These are phyloP conservation scores for Falco biarmicus DNA, from an alignment of 2,797 vertebrate genomes.

Conservation along the genomic window DNA sequence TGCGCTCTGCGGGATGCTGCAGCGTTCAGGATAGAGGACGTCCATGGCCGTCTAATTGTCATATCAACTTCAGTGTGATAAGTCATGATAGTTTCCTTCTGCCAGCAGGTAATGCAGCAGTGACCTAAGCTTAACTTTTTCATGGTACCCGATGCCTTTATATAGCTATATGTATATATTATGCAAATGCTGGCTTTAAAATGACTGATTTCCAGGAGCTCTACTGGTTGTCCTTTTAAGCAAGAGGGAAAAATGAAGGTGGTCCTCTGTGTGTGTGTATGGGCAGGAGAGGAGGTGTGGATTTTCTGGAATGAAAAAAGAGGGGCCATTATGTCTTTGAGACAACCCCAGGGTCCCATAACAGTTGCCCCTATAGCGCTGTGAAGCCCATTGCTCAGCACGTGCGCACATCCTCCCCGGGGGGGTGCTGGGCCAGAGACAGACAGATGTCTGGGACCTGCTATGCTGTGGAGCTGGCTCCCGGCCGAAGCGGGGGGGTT, in stretches of 20 bases:
- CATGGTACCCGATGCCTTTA: fast-evolving
- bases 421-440: neutral
- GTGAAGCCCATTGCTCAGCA: neutral
- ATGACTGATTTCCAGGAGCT: neutral
- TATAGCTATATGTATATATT: neutral
- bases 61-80: fast-evolving
- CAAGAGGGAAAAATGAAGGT: neutral
- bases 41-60: fast-evolving
- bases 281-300: neutral
- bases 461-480: neutral
- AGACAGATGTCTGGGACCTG: neutral
- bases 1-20: neutral
- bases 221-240: neutral
- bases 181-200: neutral
- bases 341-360: neutral
- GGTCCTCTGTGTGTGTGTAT: neutral
- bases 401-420: neutral
- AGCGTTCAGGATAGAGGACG: neutral
- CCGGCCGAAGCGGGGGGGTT: neutral
- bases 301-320: neutral
- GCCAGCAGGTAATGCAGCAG: neutral
- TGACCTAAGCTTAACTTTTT: neutral
- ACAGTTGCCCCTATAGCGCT: neutral
- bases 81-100: neutral
- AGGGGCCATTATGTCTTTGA: neutral